Conservation (phyloP, 2,113 vertebrate genomes). For the Okapia johnstoni region DNA sequence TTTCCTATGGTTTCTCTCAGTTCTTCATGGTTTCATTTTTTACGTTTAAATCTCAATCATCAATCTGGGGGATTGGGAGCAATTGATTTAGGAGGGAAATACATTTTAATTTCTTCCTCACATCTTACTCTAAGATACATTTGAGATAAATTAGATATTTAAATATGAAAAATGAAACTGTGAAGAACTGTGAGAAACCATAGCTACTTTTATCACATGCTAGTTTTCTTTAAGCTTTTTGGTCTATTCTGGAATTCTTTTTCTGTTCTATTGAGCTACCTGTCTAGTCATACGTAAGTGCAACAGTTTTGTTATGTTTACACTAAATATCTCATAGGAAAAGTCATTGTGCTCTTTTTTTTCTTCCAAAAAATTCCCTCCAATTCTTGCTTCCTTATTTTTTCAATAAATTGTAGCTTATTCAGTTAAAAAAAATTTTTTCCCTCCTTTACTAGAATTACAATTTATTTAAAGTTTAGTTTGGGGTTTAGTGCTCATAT, state of each 20-base stretch:
- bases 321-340: not conserved
- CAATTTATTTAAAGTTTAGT: not conserved
- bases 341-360: not conserved
- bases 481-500: not conserved
- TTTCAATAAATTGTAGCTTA: not conserved
- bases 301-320: not conserved
- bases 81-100: not conserved
- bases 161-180: not conserved
- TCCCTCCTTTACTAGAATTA: not conserved
- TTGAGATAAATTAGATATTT: not conserved
- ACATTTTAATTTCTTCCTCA: not conserved
- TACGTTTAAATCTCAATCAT: not conserved
- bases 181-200: not conserved
- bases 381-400: not conserved
- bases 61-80: not conserved
- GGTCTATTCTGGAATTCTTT: not conserved
- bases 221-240: not conserved
- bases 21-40: not conserved
- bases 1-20: not conserved
- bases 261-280: not conserved
- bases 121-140: not conserved
- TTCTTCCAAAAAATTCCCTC: not conserved
- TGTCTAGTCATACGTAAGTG: not conserved
- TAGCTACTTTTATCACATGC: not conserved
- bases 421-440: not conserved